A percentile compares a stretch with the other conserved stretches of the same genome.
These are phyloP conservation scores for Leptothorax acervorum DNA, from an alignment of 2,888 invertebrate species.

Conservation along the genomic window DNA sequence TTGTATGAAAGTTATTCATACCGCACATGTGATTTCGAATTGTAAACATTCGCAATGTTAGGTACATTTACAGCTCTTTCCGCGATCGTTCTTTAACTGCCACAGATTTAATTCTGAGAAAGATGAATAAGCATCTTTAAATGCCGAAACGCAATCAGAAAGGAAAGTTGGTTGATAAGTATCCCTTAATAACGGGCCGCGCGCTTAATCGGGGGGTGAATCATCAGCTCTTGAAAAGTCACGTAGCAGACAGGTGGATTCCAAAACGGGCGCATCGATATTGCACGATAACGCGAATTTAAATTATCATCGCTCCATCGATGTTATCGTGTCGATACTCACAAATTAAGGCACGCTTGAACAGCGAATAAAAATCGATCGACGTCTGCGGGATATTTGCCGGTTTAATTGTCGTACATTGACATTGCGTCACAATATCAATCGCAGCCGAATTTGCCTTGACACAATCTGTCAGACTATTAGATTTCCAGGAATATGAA, in stretches of 20 bases:
- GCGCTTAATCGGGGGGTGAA: conserved; percentile 29
- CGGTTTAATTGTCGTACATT: conserved; percentile 2
- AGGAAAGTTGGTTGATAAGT: neutral
- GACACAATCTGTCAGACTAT: neutral
- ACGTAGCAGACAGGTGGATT: conserved; percentile 39
- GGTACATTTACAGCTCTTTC: neutral
- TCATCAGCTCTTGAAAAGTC: conserved; percentile 50
- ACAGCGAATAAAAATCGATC: conserved; percentile 24
- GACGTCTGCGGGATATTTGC: conserved; percentile 13
- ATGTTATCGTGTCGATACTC: conserved; percentile 17
- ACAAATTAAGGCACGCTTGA: conserved; percentile 22
- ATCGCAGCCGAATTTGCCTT: conserved; percentile 2
- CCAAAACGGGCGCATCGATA: conserved; percentile 23
- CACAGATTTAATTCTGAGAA: neutral
- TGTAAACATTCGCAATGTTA: neutral
- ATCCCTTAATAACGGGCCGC: conserved; percentile 14
- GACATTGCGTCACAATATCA: neutral
- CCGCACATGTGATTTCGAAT: neutral
- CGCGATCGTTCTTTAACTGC: neutral
- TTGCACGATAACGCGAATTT: conserved; percentile 34
- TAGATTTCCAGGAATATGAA: conserved; percentile 3
- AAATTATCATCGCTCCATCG: conserved; percentile 32
- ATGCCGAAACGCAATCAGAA: neutral
- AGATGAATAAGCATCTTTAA: neutral
- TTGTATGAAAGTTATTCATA: neutral